phyloP scores from a whole-genome alignment of 2,888 invertebrate genomes.

The Oscheius sp. region DNA sequence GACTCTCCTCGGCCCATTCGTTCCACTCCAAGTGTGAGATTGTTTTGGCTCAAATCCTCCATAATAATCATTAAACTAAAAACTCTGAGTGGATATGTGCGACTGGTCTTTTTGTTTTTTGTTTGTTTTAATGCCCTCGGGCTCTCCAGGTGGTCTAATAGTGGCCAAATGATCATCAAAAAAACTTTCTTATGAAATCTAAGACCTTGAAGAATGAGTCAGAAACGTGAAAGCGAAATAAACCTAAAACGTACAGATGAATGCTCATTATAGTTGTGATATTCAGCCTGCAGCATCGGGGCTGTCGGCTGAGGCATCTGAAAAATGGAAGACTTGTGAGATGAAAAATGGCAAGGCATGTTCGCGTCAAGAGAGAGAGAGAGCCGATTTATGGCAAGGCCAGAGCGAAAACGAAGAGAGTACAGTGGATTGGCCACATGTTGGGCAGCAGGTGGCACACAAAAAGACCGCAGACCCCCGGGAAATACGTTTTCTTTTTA shows the following conservation, averaged over 20 bases:
- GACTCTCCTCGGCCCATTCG: conserved; percentile 25
- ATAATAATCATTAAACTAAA: conserved; percentile 45
- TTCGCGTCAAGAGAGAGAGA: neutral
- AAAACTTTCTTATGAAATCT: neutral
- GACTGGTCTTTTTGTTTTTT: conserved; percentile 15
- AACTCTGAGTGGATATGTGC: conserved; percentile 4
- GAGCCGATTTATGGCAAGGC: neutral
- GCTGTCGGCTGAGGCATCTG: conserved; percentile 31
- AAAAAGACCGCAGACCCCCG: neutral
- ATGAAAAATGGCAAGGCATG: too few relatives aligned
- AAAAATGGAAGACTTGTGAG: neutral
- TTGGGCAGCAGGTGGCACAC: neutral
- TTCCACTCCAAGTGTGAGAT: conserved; percentile 1
- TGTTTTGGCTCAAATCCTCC: conserved; percentile 39
- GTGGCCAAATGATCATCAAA: neutral
- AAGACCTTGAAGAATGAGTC: neutral
- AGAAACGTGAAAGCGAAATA: neutral
- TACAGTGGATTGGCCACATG: neutral
- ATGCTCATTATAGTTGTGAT: conserved; percentile 34
- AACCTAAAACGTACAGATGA: conserved; percentile 4
- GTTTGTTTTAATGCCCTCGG: conserved; percentile 22
- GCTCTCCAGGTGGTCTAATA: conserved; percentile 7
- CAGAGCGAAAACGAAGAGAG: neutral
- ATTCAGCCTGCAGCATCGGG: conserved; percentile 33
- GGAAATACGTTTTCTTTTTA: neutral